phyloP scores from a whole-genome alignment of 1,140 invertebrate genomes.

The Bombyx mandarina region DNA sequence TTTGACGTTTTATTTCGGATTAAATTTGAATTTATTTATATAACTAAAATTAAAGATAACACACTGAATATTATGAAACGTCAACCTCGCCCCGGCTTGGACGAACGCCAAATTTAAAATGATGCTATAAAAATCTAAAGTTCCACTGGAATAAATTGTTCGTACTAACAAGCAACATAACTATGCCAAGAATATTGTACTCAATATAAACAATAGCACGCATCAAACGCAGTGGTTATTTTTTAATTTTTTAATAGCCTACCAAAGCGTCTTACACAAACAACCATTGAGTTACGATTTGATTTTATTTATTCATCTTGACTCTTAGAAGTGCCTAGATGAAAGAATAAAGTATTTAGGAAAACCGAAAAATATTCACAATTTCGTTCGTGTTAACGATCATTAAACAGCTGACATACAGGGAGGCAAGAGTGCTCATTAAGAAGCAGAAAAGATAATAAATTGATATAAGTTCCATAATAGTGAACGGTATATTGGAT shows the following conservation, averaged over 20 bases:
- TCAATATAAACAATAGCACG: slow-evolving; percentile 33
- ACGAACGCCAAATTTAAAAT: slow-evolving; percentile 48
- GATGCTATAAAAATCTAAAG: slow-evolving; percentile 61
- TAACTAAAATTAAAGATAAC: slow-evolving; percentile 21
- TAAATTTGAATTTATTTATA: too few species aligned
- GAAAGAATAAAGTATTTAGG: too few species aligned
- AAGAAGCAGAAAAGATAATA: not conserved
- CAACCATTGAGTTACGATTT: slow-evolving; percentile 2
- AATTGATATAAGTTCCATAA: not conserved
- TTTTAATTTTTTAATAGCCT: slow-evolving; percentile 12
- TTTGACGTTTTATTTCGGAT: too few species aligned
- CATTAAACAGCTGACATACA: not conserved
- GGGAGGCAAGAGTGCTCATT: not conserved
- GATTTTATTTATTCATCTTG: not conserved
- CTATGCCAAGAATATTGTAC: slow-evolving; percentile 39
- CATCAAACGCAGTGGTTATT: slow-evolving; percentile 17
- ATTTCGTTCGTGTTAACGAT: too few species aligned
- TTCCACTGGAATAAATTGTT: slow-evolving; percentile 47
- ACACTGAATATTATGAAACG: slow-evolving; percentile 40
- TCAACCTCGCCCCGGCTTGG: slow-evolving; percentile 42
- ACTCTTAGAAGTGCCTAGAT: too few species aligned
- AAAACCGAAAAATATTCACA: too few species aligned
- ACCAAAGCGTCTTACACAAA: slow-evolving; percentile 6
- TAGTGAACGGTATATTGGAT: too few species aligned
- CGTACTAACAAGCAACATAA: slow-evolving; percentile 22